Evolutionary conservation across 2,113 vertebrate species (phyloP), one percentile per base, ranked within the genome.

Genomic region (Ochotona curzoniae): DNA sequence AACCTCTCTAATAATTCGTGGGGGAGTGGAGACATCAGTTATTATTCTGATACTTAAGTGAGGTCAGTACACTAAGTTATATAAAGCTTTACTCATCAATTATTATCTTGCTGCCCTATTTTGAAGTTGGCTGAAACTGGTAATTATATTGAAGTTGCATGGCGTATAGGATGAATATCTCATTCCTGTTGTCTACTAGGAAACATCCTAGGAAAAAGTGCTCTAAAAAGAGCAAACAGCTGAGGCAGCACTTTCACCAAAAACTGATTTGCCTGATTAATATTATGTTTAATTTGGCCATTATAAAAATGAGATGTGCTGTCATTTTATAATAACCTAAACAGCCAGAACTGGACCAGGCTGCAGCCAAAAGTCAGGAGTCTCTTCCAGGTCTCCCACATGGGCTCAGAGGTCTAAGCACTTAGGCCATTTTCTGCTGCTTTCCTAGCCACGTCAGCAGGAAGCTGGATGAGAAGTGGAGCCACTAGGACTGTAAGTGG

Each of bases 41-140:
- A 78, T 95, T 97, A 96, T 94, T 97, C 79, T 91, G 96, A 92
- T 95, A 92, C n/a, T 93, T 96, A 92, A 93, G 32, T 89, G 71
- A 92, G 86, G 47, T 87, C 91, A 87, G 89, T 93, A 60, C 64
- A n/a, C 67, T 94, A 71, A 64, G 23, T 60, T 67, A 79, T 89
- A 95, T 95, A 91, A 73, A 94, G 18, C 9, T 66, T 95, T 83
- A 57, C 69, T 92, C 94, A 88, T 80, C 78, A 79, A 13, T 87
- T 17, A 66, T 75, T 51, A 38, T 54, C 67, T 66, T 60, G 71
- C 63, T 70, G 13, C 14, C 74, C n/a, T 86, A 28, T 84, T 93
- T 49, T 70, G 86, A 88, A 25, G 63, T 95, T 86, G 93, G 14
- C 91, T 82, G 7, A 89, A 91, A 88, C 57, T 95, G 88, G 5